Evolutionary conservation across 92 coral and sea anemone genomes (phyloP), one percentile per base, ranked within the genome.

Genomic region (Zoanthus gigantus): DNA sequence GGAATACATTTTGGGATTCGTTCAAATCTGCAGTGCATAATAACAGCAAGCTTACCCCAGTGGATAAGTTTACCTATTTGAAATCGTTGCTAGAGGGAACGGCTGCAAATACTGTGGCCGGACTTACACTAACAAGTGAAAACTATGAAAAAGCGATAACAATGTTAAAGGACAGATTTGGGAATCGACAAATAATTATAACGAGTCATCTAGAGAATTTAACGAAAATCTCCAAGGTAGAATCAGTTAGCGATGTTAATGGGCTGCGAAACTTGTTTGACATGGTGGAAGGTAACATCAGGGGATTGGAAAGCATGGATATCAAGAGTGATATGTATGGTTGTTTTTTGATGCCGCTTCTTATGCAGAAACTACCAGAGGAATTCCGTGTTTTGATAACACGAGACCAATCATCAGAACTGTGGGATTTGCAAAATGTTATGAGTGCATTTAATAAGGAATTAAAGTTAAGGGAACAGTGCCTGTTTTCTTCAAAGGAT

Each of bases 51-150:
- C 30, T 65, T 5, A 65, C 30, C 30, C 30, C 29, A 17, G 32
- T 65, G 11, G 74, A 71, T 23, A 29, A 32, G 45, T 71, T 71
- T 71, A 71, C 45, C 74, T 71, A 71, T 71, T 71, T 71, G 47
- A 71, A 71, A 71, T 29, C 46, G 45, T 71, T 29, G 16, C 74
- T 16, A 29, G 47, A 30, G 45, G 63, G 63, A 56, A 56, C 63
- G 63, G 74, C 47, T 30, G 46, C 47, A 29, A 71, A 32, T 71
- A 32, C 45, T 31, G 45, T 71, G 74, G 45, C 47, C 32, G 71
- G 71, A 28, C 32, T 65, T 17, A 17, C 29, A 17, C 71, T 65
- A 65, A 65, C 9, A 14, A 17, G 30, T 71, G 46, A 71, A 5
- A 71, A 71, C 47, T 71, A 30, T 23, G 47, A 71, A 47, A 32